Conservation (phyloP, 2,797 vertebrate genomes). For the Rhincodon typus region DNA sequence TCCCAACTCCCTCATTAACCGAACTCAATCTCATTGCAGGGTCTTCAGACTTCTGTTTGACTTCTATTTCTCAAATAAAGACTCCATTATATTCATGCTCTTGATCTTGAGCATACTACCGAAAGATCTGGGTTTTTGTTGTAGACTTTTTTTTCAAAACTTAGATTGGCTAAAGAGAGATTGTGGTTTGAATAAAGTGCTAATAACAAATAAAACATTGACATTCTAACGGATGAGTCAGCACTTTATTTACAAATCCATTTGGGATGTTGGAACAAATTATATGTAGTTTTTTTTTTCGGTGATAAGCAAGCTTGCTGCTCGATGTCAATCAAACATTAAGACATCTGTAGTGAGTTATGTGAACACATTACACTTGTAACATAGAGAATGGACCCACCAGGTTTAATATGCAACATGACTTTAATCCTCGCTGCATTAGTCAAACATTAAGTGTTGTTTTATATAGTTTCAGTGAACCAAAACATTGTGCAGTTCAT, state of each 20-base stretch:
- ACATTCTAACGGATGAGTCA: not conserved
- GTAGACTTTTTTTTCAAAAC: not conserved
- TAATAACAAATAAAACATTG: not conserved
- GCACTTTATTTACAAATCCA: not conserved
- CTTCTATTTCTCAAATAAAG: not conserved
- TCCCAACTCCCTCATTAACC: not conserved
- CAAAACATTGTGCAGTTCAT: conserved; percentile 47
- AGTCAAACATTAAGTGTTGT: conserved; percentile 35
- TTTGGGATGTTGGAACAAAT: not conserved
- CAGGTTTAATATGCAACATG: not conserved
- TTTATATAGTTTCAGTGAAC: conserved; percentile 42
- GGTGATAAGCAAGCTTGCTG: not conserved
- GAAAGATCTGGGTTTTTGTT: not conserved
- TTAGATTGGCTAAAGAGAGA: not conserved
- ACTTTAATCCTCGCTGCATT: conserved; percentile 12
- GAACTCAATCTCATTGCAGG: not conserved
- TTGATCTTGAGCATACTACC: not conserved
- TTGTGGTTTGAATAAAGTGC: not conserved
- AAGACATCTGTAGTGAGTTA: not conserved
- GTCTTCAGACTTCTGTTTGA: not conserved
- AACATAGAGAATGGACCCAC: not conserved
- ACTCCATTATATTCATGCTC: no score
- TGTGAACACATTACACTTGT: conserved; percentile 18
- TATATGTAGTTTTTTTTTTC: not conserved
- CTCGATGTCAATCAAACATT: not conserved